Percentiles rank a stretch among this genome's conserved stretches.
Evolutionary conservation across 2,888 invertebrate genomes (phyloP).

Genomic region (Sympetrum striolatum): DNA sequence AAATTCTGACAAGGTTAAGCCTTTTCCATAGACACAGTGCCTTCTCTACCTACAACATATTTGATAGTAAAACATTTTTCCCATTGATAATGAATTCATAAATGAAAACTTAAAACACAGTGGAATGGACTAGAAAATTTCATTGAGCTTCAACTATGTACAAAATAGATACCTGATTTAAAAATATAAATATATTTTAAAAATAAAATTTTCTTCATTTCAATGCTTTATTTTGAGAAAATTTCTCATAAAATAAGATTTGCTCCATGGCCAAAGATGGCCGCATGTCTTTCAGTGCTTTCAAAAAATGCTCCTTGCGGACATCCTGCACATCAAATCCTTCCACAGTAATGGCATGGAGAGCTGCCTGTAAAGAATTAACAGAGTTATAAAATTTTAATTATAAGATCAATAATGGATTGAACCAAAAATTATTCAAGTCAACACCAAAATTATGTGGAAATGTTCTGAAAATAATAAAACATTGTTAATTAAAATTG

Average conservation of each 20-base stretch:
- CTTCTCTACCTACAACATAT: too few species aligned
- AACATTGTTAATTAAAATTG: too few species aligned
- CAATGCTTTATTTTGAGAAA: background rate
- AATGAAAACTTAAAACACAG: too few species aligned
- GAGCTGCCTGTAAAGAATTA: slow-evolving; percentile 61
- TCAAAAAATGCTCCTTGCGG: slow-evolving; percentile 57
- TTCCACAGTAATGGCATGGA: slow-evolving; percentile 65
- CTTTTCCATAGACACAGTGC: too few species aligned
- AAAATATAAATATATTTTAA: too few species aligned
- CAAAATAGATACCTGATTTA: too few species aligned
- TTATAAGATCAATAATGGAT: background rate
- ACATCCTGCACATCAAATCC: slow-evolving; percentile 57
- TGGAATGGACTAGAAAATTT: too few species aligned
- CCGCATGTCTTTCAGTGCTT: slow-evolving; percentile 56
- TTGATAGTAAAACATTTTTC: too few species aligned
- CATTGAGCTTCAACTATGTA: too few species aligned
- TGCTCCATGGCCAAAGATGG: slow-evolving; percentile 60
- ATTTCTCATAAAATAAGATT: slow-evolving; percentile 50
- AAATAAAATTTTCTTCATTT: background rate
- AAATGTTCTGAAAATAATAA: too few species aligned
- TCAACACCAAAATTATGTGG: slow-evolving; percentile 48
- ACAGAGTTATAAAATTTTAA: slow-evolving; percentile 8
- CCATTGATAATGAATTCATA: too few species aligned
- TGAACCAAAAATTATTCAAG: background rate
- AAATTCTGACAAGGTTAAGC: too few species aligned